A percentile compares a stretch with the other conserved stretches of the same genome.
Conservation (phyloP, 2,888 invertebrate genomes). For the Tinea pellionella region DNA sequence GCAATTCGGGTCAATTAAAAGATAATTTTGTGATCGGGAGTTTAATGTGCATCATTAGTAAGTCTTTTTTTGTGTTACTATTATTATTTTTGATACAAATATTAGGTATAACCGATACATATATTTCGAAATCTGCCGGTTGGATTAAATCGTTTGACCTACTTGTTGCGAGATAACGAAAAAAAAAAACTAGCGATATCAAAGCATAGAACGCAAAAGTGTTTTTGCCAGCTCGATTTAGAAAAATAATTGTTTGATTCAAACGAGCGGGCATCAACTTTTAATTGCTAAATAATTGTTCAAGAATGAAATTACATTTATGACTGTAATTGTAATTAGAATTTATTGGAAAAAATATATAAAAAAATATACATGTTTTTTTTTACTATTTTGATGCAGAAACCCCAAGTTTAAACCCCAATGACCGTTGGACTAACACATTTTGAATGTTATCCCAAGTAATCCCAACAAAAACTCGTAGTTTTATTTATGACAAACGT, state of each 20-base stretch:
- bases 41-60: slow-evolving; percentile 17
- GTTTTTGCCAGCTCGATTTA: too few species aligned
- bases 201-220: neutral
- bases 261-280: too few species aligned
- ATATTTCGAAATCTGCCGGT: slow-evolving; percentile 5
- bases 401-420: slow-evolving; percentile 14
- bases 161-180: neutral
- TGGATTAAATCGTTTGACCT: slow-evolving; percentile 6
- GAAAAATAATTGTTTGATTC: too few species aligned
- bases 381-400: too few species aligned
- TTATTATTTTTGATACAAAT: neutral
- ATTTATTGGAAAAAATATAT: too few species aligned
- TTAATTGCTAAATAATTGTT: too few species aligned
- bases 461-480: slow-evolving; percentile 39
- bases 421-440: slow-evolving; percentile 49
- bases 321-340: too few species aligned
- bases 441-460: slow-evolving; percentile 41
- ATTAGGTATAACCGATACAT: neutral
- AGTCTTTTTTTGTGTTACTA: neutral
- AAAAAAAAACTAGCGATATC: neutral
- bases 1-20: slow-evolving; percentile 61
- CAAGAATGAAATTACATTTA: too few species aligned
- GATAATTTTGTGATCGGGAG: slow-evolving; percentile 33
- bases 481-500: slow-evolving; percentile 48
- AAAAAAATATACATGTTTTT: too few species aligned